These are phyloP conservation scores for Coelinius sp. DNA, from an alignment of 2,888 invertebrate species.

Conservation along the genomic window DNA sequence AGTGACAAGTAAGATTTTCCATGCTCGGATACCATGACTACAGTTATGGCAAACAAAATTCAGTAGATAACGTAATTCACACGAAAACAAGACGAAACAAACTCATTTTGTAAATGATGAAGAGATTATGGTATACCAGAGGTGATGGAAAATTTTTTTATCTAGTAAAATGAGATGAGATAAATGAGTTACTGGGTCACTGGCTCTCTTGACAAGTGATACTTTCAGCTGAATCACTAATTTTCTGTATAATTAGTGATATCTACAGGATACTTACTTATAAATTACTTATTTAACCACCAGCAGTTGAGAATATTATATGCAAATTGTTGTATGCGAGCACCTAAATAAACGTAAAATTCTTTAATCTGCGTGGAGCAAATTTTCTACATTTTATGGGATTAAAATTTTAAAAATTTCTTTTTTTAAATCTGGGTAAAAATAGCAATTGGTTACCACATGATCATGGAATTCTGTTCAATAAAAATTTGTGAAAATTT, in stretches of 20 bases:
- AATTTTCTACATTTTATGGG: background rate
- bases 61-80: background rate
- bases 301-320: background rate
- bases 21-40: background rate
- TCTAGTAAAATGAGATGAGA: background rate
- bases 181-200: background rate
- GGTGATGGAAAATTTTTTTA: background rate
- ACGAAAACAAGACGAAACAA: background rate
- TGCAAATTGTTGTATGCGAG: background rate
- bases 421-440: background rate
- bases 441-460: background rate
- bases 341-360: background rate
- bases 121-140: background rate
- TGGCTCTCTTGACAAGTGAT: background rate
- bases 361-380: background rate
- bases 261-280: background rate
- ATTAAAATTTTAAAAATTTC: background rate
- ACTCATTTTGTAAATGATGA: background rate
- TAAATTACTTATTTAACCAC: background rate
- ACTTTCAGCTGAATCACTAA: background rate
- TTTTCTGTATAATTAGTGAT: background rate
- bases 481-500: background rate
- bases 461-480: background rate
- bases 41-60: background rate
- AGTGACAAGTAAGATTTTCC: background rate